Conservation (phyloP, 2,888 invertebrate genomes). For the Caenorhabditis doughertyi region DNA sequence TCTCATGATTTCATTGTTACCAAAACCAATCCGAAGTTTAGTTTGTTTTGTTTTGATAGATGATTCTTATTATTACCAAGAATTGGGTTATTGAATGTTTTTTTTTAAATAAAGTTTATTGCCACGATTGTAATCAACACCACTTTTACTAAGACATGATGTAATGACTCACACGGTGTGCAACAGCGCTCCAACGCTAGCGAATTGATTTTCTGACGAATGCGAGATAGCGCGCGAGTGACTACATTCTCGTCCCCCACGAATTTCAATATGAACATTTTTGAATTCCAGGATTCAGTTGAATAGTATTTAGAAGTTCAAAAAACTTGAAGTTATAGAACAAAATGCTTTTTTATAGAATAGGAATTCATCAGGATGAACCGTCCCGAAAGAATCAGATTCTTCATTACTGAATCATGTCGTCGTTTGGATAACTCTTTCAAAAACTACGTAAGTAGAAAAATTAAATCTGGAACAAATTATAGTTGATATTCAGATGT, state of each 20-base stretch:
- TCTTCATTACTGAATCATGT: constrained; percentile 47
- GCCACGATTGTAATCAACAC: too few species aligned
- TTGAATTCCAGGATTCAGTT: background rate
- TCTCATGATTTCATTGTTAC: background rate
- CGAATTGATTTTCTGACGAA: constrained; percentile 26
- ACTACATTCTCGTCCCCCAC: background rate
- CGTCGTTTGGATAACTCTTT: constrained; percentile 21
- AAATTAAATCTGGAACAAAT: background rate
- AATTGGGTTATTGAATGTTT: constrained; percentile 12
- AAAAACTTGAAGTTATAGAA: background rate
- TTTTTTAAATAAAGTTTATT: background rate
- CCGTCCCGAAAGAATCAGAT: constrained; percentile 43
- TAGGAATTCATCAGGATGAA: constrained; percentile 28
- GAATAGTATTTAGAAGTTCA: background rate
- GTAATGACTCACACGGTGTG: background rate
- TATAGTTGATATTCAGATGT: constrained; percentile 24
- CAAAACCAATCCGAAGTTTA: background rate
- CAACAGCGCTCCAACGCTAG: constrained; percentile 32
- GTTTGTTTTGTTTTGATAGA: background rate
- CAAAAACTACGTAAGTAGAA: constrained; percentile 22
- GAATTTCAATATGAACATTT: background rate
- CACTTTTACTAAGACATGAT: too few species aligned
- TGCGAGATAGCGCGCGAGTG: constrained; percentile 20
- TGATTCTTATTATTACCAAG: background rate
- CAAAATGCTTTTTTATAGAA: background rate